Conservation (phyloP, 2,888 invertebrate genomes). For the Cantharis rufa region DNA sequence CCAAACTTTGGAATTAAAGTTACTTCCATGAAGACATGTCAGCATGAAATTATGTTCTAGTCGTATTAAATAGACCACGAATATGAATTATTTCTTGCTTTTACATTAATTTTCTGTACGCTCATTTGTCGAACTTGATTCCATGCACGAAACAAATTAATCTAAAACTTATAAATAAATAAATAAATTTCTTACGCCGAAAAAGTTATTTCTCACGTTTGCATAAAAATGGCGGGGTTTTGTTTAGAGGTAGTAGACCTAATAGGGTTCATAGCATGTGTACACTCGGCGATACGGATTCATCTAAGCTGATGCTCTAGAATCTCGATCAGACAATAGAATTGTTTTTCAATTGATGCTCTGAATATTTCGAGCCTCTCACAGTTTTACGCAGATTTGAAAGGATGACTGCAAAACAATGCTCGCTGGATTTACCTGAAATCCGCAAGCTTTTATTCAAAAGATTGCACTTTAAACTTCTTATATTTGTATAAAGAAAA, state of each 20-base stretch:
- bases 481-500: constrained; percentile 32
- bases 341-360: constrained; percentile 39
- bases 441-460: constrained; percentile 38
- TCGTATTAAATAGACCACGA: constrained; percentile 48
- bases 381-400: constrained; percentile 36
- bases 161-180: neutral
- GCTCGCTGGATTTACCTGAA: constrained; percentile 39
- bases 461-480: constrained; percentile 39
- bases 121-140: neutral
- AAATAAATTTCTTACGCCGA: neutral
- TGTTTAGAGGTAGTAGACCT: constrained; percentile 12
- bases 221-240: neutral
- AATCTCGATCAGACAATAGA: constrained; percentile 35
- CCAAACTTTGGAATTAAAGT: constrained; percentile 37
- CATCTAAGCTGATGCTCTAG: constrained; percentile 31
- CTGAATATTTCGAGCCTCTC: constrained; percentile 34
- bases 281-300: constrained; percentile 26
- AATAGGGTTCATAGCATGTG: constrained; percentile 28
- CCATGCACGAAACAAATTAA: neutral
- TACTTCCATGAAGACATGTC: constrained; percentile 40
- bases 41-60: constrained; percentile 43
- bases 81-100: constrained; percentile 44
- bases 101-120: constrained; percentile 39
- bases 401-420: constrained; percentile 37
- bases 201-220: neutral